A percentile compares a stretch with the other conserved stretches of the same genome.
phyloP scores from a whole-genome alignment of 2,888 invertebrate genomes.

The Tineola bisselliella region DNA sequence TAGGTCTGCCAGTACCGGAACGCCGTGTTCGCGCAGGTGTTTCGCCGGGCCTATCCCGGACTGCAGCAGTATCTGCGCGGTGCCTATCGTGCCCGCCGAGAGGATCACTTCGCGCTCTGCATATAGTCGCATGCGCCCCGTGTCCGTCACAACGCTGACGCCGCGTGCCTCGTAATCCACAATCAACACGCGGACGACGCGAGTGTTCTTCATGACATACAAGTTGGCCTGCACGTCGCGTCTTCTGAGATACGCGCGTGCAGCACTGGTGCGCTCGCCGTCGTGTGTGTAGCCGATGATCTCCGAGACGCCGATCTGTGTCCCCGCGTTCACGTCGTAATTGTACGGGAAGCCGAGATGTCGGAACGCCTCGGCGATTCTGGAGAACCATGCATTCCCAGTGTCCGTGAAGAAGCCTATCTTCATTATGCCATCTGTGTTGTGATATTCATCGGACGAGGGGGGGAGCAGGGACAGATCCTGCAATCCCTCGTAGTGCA shows the following conservation, averaged over 20 bases:
- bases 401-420: slow-evolving; percentile 31
- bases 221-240: slow-evolving; percentile 26
- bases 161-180: slow-evolving; percentile 28
- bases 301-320: slow-evolving; percentile 37
- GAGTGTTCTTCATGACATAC: slow-evolving; percentile 29
- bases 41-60: slow-evolving; percentile 76
- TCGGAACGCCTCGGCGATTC: slow-evolving; percentile 26
- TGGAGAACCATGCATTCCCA: slow-evolving; percentile 34
- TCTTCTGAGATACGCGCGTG: slow-evolving; percentile 32
- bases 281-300: slow-evolving; percentile 31
- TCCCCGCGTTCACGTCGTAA: slow-evolving; percentile 34
- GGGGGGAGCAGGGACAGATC: slow-evolving; percentile 24
- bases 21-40: slow-evolving; percentile 70
- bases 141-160: slow-evolving; percentile 22
- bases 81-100: slow-evolving; percentile 83
- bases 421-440: slow-evolving; percentile 33
- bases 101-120: slow-evolving; percentile 71
- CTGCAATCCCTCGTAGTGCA: slow-evolving; percentile 37
- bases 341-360: slow-evolving; percentile 32
- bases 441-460: slow-evolving; percentile 36
- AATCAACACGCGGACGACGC: slow-evolving; percentile 35
- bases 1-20: slow-evolving; percentile 70
- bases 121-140: slow-evolving; percentile 21
- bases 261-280: slow-evolving; percentile 38
- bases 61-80: slow-evolving; percentile 86